phyloP scores from a whole-genome alignment of 2,888 invertebrate genomes.

The Macroteleia sp. region DNA sequence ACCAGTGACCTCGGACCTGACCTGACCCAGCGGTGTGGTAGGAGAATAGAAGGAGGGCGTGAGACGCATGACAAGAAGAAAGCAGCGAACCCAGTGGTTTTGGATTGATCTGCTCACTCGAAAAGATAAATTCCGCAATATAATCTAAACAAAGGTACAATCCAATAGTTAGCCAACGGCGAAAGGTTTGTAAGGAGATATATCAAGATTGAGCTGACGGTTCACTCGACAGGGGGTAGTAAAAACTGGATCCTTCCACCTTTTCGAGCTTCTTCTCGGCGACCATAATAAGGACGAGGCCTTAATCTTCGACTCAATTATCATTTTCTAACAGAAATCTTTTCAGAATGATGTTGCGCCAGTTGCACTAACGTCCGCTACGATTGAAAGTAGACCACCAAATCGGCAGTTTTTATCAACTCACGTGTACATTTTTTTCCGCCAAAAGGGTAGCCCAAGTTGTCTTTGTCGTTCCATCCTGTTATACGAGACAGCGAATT shows the following conservation, averaged over 20 bases:
- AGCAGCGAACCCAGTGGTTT: constrained; percentile 70
- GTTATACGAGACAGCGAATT: constrained; percentile 17
- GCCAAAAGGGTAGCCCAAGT: constrained; percentile 5
- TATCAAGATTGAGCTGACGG: constrained; percentile 82
- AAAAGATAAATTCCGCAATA: constrained; percentile 74
- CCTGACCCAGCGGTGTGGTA: constrained; percentile 69
- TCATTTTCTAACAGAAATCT: constrained; percentile 74
- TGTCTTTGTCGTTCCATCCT: constrained; percentile 17
- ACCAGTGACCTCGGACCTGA: constrained; percentile 71
- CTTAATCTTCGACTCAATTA: constrained; percentile 80
- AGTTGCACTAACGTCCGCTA: constrained; percentile 53
- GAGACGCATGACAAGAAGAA: constrained; percentile 65
- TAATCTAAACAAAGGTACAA: constrained; percentile 77
- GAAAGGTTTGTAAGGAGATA: constrained; percentile 78
- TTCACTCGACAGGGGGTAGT: constrained; percentile 75
- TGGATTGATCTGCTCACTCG: constrained; percentile 68
- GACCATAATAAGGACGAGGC: constrained; percentile 79
- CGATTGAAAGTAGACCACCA: constrained; percentile 75
- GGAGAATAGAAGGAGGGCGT: constrained; percentile 37
- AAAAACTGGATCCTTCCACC: constrained; percentile 81
- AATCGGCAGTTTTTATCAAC: constrained; percentile 67
- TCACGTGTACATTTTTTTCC: constrained; percentile 35
- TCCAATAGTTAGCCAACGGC: constrained; percentile 70
- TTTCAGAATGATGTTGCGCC: constrained; percentile 57
- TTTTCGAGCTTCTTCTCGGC: constrained; percentile 70